Evolutionary conservation across 2,113 vertebrate species (phyloP).

Genomic region (Clinocottus analis): DNA sequence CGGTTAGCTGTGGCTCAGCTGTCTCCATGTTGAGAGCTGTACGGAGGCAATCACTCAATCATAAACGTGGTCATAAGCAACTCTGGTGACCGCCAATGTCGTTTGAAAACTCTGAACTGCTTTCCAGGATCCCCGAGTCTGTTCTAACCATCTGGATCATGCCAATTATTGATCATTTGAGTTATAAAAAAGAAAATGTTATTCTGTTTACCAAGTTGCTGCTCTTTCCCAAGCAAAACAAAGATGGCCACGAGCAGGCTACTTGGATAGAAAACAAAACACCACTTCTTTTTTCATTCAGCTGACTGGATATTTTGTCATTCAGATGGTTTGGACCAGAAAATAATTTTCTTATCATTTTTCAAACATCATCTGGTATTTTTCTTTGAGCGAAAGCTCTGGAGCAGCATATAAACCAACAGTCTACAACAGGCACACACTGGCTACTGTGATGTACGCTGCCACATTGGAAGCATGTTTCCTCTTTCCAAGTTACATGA

Average conservation of each 20-base stretch:
- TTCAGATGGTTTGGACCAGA: background rate
- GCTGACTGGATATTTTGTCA: background rate
- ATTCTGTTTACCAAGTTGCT: background rate
- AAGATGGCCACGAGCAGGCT: background rate
- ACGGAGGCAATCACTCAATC: background rate
- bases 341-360: background rate
- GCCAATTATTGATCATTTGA: no score
- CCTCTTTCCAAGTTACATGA: background rate
- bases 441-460: background rate
- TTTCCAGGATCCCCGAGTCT: background rate
- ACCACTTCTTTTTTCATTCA: background rate
- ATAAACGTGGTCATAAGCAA: background rate
- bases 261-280: background rate
- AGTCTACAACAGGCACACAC: background rate
- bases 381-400: no score
- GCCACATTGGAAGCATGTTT: background rate
- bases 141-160: background rate
- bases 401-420: background rate
- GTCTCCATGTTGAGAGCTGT: background rate
- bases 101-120: background rate
- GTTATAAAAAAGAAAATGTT: no score
- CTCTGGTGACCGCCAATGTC: background rate
- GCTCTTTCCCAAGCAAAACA: background rate
- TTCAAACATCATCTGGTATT: background rate
- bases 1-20: background rate